Evolutionary conservation across 2,797 vertebrate species (phyloP).

Genomic region (Takifugu ocellatus): DNA sequence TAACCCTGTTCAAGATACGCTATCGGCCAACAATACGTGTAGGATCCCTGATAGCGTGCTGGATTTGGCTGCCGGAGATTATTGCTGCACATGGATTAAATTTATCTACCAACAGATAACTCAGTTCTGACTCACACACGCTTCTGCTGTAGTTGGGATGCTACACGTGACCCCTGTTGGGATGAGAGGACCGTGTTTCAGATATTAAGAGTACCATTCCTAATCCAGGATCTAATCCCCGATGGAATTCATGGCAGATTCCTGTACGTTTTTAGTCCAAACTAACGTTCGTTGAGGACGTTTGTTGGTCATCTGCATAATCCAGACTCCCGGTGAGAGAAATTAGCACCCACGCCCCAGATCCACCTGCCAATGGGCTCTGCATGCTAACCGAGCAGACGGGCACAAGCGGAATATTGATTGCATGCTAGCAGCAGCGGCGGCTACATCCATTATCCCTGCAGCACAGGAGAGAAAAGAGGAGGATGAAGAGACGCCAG

Average conservation of each 20-base stretch:
- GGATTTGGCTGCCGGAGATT: slow-evolving; percentile 13
- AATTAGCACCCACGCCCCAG: slow-evolving; percentile 45
- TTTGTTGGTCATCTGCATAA: slow-evolving; percentile 9
- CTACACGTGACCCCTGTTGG: not conserved
- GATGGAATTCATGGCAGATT: too few species aligned
- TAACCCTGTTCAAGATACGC: slow-evolving; percentile 45
- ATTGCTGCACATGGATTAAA: slow-evolving; percentile 10
- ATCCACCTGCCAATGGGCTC: slow-evolving; percentile 54
- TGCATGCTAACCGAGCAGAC: slow-evolving; percentile 55
- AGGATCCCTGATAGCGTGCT: slow-evolving; percentile 26
- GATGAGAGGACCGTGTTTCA: not conserved
- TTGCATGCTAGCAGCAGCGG: slow-evolving; percentile 38
- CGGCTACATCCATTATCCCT: slow-evolving; percentile 19
- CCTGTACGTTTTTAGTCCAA: too few species aligned
- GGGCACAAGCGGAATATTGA: slow-evolving; percentile 53
- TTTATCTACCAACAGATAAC: slow-evolving; percentile 1
- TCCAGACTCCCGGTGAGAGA: slow-evolving; percentile 38
- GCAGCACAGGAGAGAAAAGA: slow-evolving; percentile 6
- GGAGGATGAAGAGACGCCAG: slow-evolving; percentile 7
- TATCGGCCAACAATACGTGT: slow-evolving; percentile 37
- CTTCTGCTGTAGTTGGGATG: too few species aligned
- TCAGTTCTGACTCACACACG: too few species aligned
- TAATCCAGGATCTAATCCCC: too few species aligned
- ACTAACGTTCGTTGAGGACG: not conserved
- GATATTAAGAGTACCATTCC: too few species aligned